A percentile compares a stretch with the other conserved stretches of the same genome.
Conservation (phyloP, 2,888 invertebrate genomes). For the Villa cingulata region DNA sequence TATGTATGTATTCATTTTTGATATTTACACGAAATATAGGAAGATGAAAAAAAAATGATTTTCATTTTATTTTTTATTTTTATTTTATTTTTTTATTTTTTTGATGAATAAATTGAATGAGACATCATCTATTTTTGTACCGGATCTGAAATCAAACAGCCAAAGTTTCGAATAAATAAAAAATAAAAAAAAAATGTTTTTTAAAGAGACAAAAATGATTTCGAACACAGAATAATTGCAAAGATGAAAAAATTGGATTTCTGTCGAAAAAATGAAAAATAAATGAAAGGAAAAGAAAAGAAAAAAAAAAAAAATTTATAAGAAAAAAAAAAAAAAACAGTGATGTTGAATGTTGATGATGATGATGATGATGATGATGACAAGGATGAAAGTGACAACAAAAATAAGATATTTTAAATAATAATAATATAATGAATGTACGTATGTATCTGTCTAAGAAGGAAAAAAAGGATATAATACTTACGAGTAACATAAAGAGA, state of each 20-base stretch:
- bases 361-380: conserved; percentile 5
- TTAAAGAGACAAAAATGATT: too few relatives aligned
- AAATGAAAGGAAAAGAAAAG: not conserved
- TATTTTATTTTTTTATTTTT: too few relatives aligned
- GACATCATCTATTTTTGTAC: conserved; percentile 4
- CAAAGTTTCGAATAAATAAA: not conserved
- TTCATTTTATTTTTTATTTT: too few relatives aligned
- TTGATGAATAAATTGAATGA: not conserved
- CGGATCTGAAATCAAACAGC: conserved; percentile 6
- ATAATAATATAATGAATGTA: conserved; percentile 6
- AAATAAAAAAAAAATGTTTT: too few relatives aligned
- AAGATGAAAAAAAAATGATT: too few relatives aligned
- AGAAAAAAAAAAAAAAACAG: not conserved
- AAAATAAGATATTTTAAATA: conserved; percentile 5
- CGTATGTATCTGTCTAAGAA: too few relatives aligned
- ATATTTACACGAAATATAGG: too few relatives aligned
- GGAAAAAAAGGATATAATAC: not conserved
- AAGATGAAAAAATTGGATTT: conserved; percentile 6
- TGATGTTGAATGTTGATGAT: conserved; percentile 2
- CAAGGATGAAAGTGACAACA: conserved; percentile 6
- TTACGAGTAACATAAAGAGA: too few relatives aligned
- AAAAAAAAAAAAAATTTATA: not conserved
- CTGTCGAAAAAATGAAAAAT: conserved; percentile 4
- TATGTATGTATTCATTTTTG: too few relatives aligned
- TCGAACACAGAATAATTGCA: conserved; percentile 1